Evolutionary conservation across 2,113 vertebrate genomes (phyloP).

Genomic region (Coptodon rendalli): DNA sequence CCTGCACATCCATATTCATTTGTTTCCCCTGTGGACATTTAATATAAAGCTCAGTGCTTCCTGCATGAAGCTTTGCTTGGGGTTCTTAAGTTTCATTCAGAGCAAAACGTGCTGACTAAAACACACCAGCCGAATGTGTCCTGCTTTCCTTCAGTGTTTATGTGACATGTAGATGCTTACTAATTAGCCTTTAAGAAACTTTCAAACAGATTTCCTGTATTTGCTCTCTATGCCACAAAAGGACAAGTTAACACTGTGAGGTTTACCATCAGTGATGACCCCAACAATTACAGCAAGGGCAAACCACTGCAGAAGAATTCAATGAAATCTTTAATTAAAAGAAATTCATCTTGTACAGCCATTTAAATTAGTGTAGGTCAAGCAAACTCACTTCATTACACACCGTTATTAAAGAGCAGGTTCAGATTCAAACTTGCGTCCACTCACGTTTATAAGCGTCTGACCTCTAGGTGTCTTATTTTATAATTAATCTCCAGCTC

Average conservation of each 20-base stretch:
- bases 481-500: conserved; percentile 11
- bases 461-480: conserved; percentile 8
- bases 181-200: background rate
- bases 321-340: background rate
- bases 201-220: background rate
- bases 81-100: background rate
- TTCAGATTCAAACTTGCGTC: background rate
- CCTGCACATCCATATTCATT: background rate
- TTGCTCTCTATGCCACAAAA: background rate
- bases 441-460: background rate
- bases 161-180: background rate
- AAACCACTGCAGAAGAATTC: background rate
- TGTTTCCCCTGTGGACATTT: background rate
- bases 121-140: background rate
- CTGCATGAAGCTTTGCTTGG: background rate
- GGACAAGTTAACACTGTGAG: background rate
- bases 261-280: background rate
- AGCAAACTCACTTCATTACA: background rate
- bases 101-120: background rate
- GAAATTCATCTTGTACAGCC: background rate
- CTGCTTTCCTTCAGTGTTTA: background rate
- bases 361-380: background rate
- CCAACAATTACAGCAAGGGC: background rate
- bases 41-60: background rate
- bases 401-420: conserved; percentile 3